These are phyloP conservation scores for Actias luna DNA, from an alignment of 2,888 invertebrate genomes.

Conservation along the genomic window DNA sequence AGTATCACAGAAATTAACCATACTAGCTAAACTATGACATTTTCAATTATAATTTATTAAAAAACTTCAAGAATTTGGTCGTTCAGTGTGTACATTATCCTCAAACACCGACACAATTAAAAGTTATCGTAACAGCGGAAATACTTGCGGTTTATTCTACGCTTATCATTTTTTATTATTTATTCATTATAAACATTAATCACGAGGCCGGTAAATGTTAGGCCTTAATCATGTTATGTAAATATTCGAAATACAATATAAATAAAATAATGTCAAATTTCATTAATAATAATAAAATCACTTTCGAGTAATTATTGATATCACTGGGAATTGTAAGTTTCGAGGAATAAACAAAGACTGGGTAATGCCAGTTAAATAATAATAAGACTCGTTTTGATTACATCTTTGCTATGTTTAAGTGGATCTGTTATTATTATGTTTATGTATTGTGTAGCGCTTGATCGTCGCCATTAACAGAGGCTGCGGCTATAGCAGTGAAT, in stretches of 20 bases:
- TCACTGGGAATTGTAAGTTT: constrained; percentile 8
- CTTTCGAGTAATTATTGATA: constrained; percentile 2
- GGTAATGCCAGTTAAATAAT: constrained; percentile 11
- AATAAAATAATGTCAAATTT: constrained; percentile 9
- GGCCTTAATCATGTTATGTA: constrained; percentile 5
- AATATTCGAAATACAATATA: neutral
- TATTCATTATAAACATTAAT: neutral
- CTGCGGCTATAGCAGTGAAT: constrained; percentile 42
- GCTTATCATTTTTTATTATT: constrained; percentile 8
- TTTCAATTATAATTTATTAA: constrained; percentile 61
- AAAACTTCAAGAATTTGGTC: constrained; percentile 64
- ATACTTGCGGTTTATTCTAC: neutral
- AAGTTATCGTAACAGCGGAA: neutral
- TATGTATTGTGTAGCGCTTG: constrained; percentile 44
- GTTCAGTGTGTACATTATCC: constrained; percentile 31
- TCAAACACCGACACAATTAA: neutral
- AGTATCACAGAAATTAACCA: constrained; percentile 81
- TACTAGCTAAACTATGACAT: constrained; percentile 77
- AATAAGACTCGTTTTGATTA: constrained; percentile 9
- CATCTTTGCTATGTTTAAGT: constrained; percentile 1
- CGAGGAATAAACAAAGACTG: neutral
- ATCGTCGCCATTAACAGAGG: constrained; percentile 59
- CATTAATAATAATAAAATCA: constrained; percentile 3
- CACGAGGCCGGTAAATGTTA: neutral
- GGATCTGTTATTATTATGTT: constrained; percentile 30